A percentile compares a stretch with the other conserved stretches of the same genome.
phyloP scores from a whole-genome alignment of 1,140 invertebrate species.

The Eciton burchellii region DNA sequence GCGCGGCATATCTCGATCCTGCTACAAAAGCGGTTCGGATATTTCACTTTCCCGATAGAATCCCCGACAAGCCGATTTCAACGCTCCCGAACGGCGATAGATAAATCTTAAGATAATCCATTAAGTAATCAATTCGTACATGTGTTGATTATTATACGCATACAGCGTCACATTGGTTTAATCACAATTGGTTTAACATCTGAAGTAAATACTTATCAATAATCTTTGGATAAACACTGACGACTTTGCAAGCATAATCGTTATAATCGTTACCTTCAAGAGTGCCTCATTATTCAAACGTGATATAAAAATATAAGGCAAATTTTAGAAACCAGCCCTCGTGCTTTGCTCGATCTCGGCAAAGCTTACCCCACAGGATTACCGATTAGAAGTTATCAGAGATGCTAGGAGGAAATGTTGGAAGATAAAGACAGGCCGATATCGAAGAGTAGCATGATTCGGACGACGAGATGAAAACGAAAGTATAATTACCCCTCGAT shows the following conservation, averaged over 20 bases:
- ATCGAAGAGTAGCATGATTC: constrained; percentile 11
- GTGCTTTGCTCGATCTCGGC: not conserved
- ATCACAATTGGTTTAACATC: too few relatives aligned
- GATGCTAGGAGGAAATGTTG: not conserved
- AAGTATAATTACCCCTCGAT: constrained; percentile 47
- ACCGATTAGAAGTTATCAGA: constrained; percentile 37
- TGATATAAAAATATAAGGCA: not conserved
- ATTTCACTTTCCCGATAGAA: constrained; percentile 46
- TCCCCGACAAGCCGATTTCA: constrained; percentile 24
- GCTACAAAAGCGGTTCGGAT: constrained; percentile 36
- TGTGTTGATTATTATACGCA: too few relatives aligned
- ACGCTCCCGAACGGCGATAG: not conserved
- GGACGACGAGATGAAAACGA: constrained; percentile 39
- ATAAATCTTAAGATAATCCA: constrained; percentile 16
- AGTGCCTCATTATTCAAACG: not conserved
- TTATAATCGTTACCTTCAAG: not conserved
- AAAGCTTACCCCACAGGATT: not conserved
- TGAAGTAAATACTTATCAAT: not conserved
- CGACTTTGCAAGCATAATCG: not conserved
- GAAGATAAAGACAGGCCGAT: constrained; percentile 15
- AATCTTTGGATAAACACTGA: constrained; percentile 1
- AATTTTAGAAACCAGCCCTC: not conserved
- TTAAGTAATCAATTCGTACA: constrained; percentile 10
- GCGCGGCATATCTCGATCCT: constrained; percentile 41
- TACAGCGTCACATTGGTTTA: not conserved